phyloP scores from a whole-genome alignment of 1,140 invertebrate species.

The Palaemon carinicauda region DNA sequence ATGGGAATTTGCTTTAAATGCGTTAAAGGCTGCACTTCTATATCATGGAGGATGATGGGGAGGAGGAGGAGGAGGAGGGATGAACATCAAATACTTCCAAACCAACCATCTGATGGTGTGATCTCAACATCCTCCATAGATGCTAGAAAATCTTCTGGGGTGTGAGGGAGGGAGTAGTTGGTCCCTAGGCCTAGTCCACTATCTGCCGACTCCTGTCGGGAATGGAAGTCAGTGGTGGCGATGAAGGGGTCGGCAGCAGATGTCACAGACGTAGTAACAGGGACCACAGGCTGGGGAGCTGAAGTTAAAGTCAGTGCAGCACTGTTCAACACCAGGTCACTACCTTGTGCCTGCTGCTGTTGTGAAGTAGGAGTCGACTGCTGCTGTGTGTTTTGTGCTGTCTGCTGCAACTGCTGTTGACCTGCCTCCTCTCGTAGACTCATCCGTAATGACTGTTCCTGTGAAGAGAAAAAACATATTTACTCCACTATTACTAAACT shows the following conservation, averaged over 20 bases:
- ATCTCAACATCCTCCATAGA: slow-evolving; percentile 78
- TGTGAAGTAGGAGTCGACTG: slow-evolving; percentile 10
- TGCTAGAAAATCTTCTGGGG: slow-evolving; percentile 89
- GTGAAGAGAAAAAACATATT: neutral
- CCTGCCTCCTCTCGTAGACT: slow-evolving; percentile 48
- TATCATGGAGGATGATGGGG: neutral
- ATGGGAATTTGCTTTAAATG: neutral
- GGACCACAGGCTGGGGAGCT: slow-evolving; percentile 41
- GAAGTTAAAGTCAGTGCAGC: slow-evolving; percentile 55
- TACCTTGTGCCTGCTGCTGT: slow-evolving; percentile 47
- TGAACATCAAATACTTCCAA: slow-evolving; percentile 36
- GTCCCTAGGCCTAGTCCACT: slow-evolving; percentile 85
- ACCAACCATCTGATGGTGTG: slow-evolving; percentile 57
- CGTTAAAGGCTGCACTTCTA: neutral
- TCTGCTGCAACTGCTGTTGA: slow-evolving; percentile 5
- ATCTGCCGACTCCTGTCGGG: slow-evolving; percentile 90
- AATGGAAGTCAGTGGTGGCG: slow-evolving; percentile 77
- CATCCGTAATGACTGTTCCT: slow-evolving; percentile 44
- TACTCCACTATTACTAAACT: neutral
- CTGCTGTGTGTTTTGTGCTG: neutral
- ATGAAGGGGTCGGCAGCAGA: slow-evolving; percentile 50
- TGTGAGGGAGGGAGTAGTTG: slow-evolving; percentile 86
- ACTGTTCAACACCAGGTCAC: slow-evolving; percentile 51
- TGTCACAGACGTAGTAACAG: slow-evolving; percentile 24
- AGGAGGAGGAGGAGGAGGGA: neutral